Percentiles rank a stretch among this genome's conserved stretches.
Conservation (phyloP, 2,797 vertebrate genomes). For the Brachyalestes nurse region DNA sequence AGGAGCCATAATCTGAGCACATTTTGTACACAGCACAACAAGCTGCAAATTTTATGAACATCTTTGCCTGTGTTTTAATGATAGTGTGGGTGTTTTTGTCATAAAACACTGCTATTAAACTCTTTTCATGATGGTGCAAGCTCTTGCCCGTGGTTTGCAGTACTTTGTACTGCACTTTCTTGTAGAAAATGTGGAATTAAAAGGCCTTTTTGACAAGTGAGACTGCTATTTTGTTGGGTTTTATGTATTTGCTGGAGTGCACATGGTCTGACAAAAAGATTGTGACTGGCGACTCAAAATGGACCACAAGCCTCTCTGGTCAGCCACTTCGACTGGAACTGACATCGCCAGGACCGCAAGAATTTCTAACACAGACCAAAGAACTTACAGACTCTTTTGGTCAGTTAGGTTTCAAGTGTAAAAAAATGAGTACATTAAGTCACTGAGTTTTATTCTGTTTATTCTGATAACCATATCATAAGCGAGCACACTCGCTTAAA, state of each 20-base stretch:
- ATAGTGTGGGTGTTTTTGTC: conserved; percentile 45
- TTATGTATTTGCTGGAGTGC: conserved; percentile 37
- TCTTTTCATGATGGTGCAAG: conserved; percentile 40
- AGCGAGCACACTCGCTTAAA: background rate
- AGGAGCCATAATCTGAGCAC: conserved; percentile 28
- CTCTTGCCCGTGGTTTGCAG: conserved; percentile 36
- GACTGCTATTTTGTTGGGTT: conserved; percentile 40
- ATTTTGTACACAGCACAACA: conserved; percentile 50
- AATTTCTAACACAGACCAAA: conserved; percentile 19
- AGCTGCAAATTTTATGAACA: conserved; percentile 59
- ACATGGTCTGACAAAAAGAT: conserved; percentile 42
- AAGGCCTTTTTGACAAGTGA: background rate
- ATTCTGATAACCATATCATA: conserved; percentile 6
- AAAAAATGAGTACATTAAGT: too few species aligned
- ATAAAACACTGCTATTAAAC: conserved; percentile 56
- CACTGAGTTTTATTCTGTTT: background rate
- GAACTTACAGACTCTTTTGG: background rate
- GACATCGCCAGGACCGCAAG: conserved; percentile 46
- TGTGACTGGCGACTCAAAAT: conserved; percentile 50
- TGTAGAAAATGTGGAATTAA: conserved; percentile 32
- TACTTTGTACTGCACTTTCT: conserved; percentile 29
- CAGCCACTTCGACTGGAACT: conserved; percentile 48
- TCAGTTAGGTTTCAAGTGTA: conserved; percentile 19
- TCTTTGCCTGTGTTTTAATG: conserved; percentile 56
- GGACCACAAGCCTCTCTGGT: conserved; percentile 47